A percentile compares a stretch with the other conserved stretches of the same genome.
These are phyloP conservation scores for Sebastes miniatus DNA, from an alignment of 2,797 vertebrate species.

Conservation along the genomic window DNA sequence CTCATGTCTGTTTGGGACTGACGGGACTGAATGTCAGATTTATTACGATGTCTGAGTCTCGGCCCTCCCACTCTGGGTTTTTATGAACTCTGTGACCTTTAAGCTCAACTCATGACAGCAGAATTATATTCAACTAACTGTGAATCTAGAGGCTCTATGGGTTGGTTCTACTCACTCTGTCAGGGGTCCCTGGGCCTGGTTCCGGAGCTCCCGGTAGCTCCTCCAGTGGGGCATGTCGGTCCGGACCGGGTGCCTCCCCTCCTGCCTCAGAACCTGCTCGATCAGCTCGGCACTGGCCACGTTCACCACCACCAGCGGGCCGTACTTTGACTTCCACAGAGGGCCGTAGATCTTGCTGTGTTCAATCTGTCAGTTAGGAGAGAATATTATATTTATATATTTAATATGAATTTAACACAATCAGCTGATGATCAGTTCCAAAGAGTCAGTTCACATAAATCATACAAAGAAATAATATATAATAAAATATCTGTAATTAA, in stretches of 20 bases:
- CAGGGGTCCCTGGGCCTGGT: conserved; percentile 82
- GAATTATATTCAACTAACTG: too few relatives aligned
- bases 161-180: conserved; percentile 77
- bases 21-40: too few relatives aligned
- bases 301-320: conserved; percentile 80
- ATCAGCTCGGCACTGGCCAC: conserved; percentile 83
- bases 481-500: background rate
- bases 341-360: conserved; percentile 83
- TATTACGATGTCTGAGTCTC: too few relatives aligned
- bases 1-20: too few relatives aligned
- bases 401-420: too few relatives aligned
- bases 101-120: too few relatives aligned
- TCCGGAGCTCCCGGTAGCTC: conserved; percentile 79
- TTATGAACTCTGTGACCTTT: too few relatives aligned
- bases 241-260: conserved; percentile 79
- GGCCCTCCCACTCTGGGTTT: too few relatives aligned
- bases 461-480: too few relatives aligned
- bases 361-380: conserved; percentile 70
- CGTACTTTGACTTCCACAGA: conserved; percentile 82
- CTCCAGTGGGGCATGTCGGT: conserved; percentile 85
- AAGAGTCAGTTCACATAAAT: background rate
- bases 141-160: too few relatives aligned
- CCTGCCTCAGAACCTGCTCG: conserved; percentile 83
- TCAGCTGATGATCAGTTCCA: background rate
- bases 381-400: too few relatives aligned